These are phyloP conservation scores for Sterrhoptilus dennistouni DNA, from an alignment of 2,113 vertebrate species.

Conservation along the genomic window DNA sequence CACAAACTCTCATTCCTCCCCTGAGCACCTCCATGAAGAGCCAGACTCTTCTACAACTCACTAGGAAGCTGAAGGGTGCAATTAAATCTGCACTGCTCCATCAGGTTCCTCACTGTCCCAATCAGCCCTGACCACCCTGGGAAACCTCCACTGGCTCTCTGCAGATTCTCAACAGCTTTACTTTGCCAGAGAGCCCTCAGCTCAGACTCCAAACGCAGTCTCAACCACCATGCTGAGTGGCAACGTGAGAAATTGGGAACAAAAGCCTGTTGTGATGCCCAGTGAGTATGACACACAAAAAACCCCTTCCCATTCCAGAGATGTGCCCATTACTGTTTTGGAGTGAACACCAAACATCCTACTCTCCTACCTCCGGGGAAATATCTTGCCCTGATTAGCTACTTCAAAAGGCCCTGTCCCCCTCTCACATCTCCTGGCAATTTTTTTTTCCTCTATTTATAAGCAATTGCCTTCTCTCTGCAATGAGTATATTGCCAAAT, in stretches of 20 bases:
- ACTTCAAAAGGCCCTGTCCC: neutral
- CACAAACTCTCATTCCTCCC: neutral
- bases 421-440: neutral
- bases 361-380: neutral
- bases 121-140: neutral
- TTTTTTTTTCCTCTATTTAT: neutral
- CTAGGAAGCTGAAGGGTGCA: neutral
- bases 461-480: neutral
- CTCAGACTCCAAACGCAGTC: neutral
- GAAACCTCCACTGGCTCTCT: neutral
- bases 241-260: neutral
- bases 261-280: neutral
- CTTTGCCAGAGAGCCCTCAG: neutral
- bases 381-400: neutral
- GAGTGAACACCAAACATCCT: neutral
- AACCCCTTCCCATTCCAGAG: neutral
- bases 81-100: neutral
- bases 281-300: rapidly evolving
- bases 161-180: neutral
- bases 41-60: neutral
- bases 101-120: neutral
- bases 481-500: neutral
- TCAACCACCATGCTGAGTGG: neutral
- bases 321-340: neutral
- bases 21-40: neutral